phyloP scores from a whole-genome alignment of 1,140 invertebrate genomes.

The Liolophura sinensis region DNA sequence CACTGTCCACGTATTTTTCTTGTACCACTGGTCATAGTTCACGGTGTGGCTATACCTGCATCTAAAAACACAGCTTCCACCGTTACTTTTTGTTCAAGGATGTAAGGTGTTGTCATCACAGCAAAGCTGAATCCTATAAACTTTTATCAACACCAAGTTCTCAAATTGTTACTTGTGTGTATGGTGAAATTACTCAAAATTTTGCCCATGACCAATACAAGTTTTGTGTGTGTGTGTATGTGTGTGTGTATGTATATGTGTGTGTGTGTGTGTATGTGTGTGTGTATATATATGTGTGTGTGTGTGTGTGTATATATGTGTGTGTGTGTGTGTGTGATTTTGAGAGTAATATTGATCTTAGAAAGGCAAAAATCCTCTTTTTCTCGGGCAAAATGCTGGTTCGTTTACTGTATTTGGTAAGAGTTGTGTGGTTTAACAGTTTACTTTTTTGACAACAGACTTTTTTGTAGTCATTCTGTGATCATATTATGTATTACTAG shows the following conservation, averaged over 20 bases:
- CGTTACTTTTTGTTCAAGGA: no score
- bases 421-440: not conserved
- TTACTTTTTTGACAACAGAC: not conserved
- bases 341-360: not conserved
- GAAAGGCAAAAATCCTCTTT: not conserved
- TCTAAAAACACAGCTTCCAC: no score
- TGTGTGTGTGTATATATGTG: not conserved
- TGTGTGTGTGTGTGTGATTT: not conserved
- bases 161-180: no score
- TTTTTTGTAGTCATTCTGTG: slow-evolving; percentile 10
- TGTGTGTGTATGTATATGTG: not conserved
- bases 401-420: not conserved
- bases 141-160: no score
- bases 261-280: slow-evolving; percentile 6
- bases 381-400: not conserved
- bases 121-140: no score
- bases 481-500: slow-evolving; percentile 23
- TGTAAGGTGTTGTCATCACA: no score
- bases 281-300: not conserved
- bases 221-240: not conserved
- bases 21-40: no score
- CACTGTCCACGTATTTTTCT: no score
- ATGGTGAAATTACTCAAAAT: no score
- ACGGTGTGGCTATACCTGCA: no score
- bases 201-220: no score